Base-by-base conservation (phyloP, 2,888 invertebrate genomes). In the Drosophila niveifrons region DNA sequence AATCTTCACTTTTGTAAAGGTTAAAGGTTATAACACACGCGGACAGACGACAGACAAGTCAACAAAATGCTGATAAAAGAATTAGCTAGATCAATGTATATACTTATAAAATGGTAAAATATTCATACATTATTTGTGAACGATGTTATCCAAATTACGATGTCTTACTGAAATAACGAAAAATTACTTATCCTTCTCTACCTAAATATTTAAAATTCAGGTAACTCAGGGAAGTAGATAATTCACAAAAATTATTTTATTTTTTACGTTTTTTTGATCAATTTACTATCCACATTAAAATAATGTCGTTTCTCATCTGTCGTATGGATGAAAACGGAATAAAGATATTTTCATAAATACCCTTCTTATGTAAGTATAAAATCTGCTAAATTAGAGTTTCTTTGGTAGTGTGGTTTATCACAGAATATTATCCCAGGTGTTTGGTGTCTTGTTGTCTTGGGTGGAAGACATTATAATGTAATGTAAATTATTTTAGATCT, bases 231-330 rank as follows among this genome's bases (percentile, higher is more conserved):
- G 31, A 67, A 41, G 18, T 55, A 53, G 34, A 36, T 63, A 63
- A 63, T 59, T 55, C 48, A 73, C 44, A 51, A 47, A 36, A 48
- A 67, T 73, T 72, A 72, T 72, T 73, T 67, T 55, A 34, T 52
- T 13, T 41, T 23, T 6, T 23, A 23, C 7, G n/a, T 31, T 52
- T 31, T 31, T 10, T 57, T 57, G 13, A 34, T 39, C 44, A 66
- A 72, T 48, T 57, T 56, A 44, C 61, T 36, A 72, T 44, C 66
- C 31, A 56, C 51, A 59, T 34, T 59, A 51, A 43, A 43, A 23
- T 15, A 34, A 47, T 47, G 11, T 28, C 10, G 11, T 44, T 29
- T 48, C 13, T 39, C n/a, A 43, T 29, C 58, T 15, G 29, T 2
- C 31, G 50, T 50, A 50, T 36, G 29, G 31, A 51, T 44, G 36